Conservation (phyloP, 1,140 invertebrate genomes). For the Drosophila neocordata region DNA sequence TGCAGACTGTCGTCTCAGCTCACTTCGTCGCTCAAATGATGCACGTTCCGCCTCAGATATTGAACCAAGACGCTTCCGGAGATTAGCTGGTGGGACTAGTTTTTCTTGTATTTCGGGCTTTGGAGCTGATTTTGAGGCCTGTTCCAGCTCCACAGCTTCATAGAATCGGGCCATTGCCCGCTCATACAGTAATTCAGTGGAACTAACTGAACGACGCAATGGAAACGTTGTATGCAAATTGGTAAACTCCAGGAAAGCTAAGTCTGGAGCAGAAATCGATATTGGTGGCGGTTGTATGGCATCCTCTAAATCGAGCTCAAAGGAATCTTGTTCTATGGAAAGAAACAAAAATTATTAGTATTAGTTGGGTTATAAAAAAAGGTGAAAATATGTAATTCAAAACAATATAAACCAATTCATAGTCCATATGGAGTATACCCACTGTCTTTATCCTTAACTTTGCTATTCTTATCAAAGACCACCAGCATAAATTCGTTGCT, state of each 20-base stretch:
- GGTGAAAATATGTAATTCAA: not conserved
- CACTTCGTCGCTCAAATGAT: constrained; percentile 73
- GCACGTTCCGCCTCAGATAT: constrained; percentile 77
- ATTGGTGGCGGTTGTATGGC: constrained; percentile 88
- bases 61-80: constrained; percentile 75
- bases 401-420: not conserved
- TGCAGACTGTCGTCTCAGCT: constrained; percentile 71
- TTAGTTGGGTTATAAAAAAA: not conserved
- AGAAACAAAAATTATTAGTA: constrained; percentile 1
- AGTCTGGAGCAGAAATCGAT: constrained; percentile 90
- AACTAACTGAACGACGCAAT: constrained; percentile 88
- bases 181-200: constrained; percentile 91
- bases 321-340: constrained; percentile 84
- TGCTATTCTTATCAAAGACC: constrained; percentile 86
- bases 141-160: constrained; percentile 88
- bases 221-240: constrained; percentile 82
- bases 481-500: constrained; percentile 91
- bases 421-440: constrained; percentile 36
- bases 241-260: constrained; percentile 84
- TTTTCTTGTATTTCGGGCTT: constrained; percentile 44
- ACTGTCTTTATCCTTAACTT: constrained; percentile 83
- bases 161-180: constrained; percentile 91
- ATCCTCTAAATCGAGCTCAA: constrained; percentile 86
- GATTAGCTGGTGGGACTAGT: constrained; percentile 42
- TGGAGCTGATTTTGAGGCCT: constrained; percentile 84